phyloP scores from a whole-genome alignment of 2,888 invertebrate species.

The Andrena marginata region DNA sequence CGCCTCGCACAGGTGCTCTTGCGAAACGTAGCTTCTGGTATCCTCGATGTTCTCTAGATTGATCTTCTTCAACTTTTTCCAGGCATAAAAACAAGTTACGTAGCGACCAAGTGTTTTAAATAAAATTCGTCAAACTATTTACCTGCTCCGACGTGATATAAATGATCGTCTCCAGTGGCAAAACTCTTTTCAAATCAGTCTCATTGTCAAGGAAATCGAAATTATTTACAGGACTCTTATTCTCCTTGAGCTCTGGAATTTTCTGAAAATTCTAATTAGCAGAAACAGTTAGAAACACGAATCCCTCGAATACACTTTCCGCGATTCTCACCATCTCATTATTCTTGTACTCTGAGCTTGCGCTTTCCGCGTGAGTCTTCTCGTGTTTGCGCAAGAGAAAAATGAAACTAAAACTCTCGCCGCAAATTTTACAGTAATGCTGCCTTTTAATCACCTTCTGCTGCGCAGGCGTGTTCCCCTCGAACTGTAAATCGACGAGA shows the following conservation, averaged over 20 bases:
- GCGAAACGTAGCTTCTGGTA: conserved; percentile 59
- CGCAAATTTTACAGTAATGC: conserved; percentile 82
- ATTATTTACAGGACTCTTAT: conserved; percentile 53
- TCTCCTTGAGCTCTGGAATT: conserved; percentile 59
- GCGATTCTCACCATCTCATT: conserved; percentile 70
- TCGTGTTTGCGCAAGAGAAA: conserved; percentile 79
- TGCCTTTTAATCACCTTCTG: conserved; percentile 74
- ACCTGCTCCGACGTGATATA: conserved; percentile 76
- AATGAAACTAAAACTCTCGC: conserved; percentile 80
- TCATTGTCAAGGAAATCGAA: conserved; percentile 35
- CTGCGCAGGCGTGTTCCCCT: conserved; percentile 35
- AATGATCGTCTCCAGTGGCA: conserved; percentile 69
- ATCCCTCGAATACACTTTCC: background rate
- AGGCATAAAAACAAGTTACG: conserved; percentile 20
- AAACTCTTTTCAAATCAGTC: conserved; percentile 37
- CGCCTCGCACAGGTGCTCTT: conserved; percentile 62
- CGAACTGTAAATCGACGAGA: conserved; percentile 46
- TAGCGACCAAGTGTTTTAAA: background rate
- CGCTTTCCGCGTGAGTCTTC: conserved; percentile 71
- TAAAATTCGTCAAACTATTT: conserved; percentile 32
- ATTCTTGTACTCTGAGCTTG: conserved; percentile 62
- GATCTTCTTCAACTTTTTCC: conserved; percentile 70
- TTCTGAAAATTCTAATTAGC: conserved; percentile 65
- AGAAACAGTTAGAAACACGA: conserved; percentile 1
- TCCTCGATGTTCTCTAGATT: conserved; percentile 72